Evolutionary conservation across 2,888 invertebrate species (phyloP), one percentile per base, ranked within the genome.

Genomic region (Troides aeacus): DNA sequence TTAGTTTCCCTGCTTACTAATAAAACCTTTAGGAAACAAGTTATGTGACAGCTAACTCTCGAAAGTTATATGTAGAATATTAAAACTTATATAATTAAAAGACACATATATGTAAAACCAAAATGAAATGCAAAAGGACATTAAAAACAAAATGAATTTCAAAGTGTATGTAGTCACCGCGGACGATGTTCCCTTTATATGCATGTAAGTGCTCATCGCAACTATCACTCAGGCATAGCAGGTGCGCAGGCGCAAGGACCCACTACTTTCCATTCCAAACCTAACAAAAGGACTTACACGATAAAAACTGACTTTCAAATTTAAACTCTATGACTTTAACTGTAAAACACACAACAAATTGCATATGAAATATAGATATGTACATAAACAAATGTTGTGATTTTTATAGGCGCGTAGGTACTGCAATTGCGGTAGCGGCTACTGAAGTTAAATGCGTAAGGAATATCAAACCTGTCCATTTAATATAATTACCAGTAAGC

Each of bases 191-290:
- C 77, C 76, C 76, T 81, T 77, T 75, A 72, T 75, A 74, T 79
- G 76, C 78, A 80, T 80, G 78, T 80, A 78, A 79, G 76, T 75
- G 79, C 82, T 79, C 83, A 81, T 83, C 77, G 73, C 77, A 76
- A 73, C 79, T 79, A 84, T 85, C 85, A 84, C 81, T 86, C 84
- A 84, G 76, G 76, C 82, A 74, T 73, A 75, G 85, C 86, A 86
- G 86, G 84, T 86, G 87, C 86, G 79, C 78, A 57, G 65, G 76
- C 78, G 78, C 79, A 79, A 73, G 77, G 74, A 53, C 75, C 46
- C 74, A 72, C 65, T 71, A 71, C 75, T 78, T 75, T 71, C 74
- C 71, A 61, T 70, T 42, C 60, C 63, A 59, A 67, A 74, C 71
- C 73, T 72, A 70, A 75, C 71, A 74, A 72, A 79, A 76, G 74